phyloP scores from a whole-genome alignment of 2,888 invertebrate species.

The Brenthis hecate region DNA sequence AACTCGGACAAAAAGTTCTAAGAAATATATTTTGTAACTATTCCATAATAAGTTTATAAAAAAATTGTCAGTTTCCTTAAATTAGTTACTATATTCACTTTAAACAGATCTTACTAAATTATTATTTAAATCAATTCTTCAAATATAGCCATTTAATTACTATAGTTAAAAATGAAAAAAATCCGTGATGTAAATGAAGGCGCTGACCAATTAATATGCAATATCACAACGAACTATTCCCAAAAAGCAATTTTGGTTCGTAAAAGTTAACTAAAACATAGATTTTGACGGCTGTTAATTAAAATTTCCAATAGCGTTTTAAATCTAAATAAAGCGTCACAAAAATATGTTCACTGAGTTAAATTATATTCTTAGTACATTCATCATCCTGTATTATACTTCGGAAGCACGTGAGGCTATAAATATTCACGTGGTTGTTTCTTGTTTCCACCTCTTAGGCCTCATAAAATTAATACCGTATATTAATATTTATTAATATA shows the following conservation, averaged over 20 bases:
- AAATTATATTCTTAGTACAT: slow-evolving; percentile 46
- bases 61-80: no score
- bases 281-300: slow-evolving; percentile 16
- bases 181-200: slow-evolving; percentile 15
- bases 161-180: not conserved
- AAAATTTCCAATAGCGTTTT: slow-evolving; percentile 22
- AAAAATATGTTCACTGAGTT: slow-evolving; percentile 35
- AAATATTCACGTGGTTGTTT: slow-evolving; percentile 71
- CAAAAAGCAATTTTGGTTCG: slow-evolving; percentile 17
- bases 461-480: slow-evolving; percentile 76
- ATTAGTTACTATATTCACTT: no score
- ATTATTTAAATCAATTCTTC: not conserved
- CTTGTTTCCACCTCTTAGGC: slow-evolving; percentile 74
- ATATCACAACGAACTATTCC: slow-evolving; percentile 14
- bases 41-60: no score
- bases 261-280: slow-evolving; percentile 29
- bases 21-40: no score
- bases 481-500: slow-evolving; percentile 80
- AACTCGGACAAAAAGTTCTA: no score
- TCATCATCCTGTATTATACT: slow-evolving; percentile 56
- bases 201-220: slow-evolving; percentile 17
- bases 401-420: slow-evolving; percentile 64
- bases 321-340: slow-evolving; percentile 34
- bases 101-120: not conserved
- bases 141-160: not conserved